Evolutionary conservation across 2,888 invertebrate species (phyloP).

Genomic region (Cosmopolites sordidus): DNA sequence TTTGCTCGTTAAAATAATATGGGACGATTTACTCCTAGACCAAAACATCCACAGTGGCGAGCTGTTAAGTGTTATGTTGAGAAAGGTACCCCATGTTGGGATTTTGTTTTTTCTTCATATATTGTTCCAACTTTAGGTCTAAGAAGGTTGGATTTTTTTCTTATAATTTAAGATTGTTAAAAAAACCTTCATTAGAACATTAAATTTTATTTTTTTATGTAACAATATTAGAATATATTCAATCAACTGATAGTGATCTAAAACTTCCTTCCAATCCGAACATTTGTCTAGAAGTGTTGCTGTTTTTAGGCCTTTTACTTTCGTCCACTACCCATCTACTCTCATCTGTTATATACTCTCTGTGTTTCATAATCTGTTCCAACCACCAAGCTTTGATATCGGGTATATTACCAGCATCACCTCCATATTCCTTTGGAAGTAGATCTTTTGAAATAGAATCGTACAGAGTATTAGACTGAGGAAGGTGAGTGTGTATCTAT

Average conservation of each 20-base stretch:
- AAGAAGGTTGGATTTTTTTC: not conserved
- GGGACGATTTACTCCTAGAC: too few species aligned
- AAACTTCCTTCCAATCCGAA: slow-evolving; percentile 55
- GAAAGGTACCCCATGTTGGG: too few species aligned
- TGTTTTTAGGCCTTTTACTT: slow-evolving; percentile 45
- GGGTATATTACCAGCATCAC: slow-evolving; percentile 57
- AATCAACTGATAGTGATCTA: slow-evolving; percentile 56
- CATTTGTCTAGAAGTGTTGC: slow-evolving; percentile 36
- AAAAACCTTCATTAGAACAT: too few species aligned
- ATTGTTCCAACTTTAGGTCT: too few species aligned
- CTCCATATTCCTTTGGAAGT: slow-evolving; percentile 66
- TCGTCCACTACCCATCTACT: slow-evolving; percentile 60
- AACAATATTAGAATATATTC: too few species aligned
- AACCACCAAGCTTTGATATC: slow-evolving; percentile 61
- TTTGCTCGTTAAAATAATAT: too few species aligned
- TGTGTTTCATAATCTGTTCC: slow-evolving; percentile 56
- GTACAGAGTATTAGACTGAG: slow-evolving; percentile 60
- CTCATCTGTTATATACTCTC: slow-evolving; percentile 53
- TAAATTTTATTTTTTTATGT: too few species aligned
- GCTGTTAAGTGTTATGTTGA: too few species aligned
- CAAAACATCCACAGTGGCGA: too few species aligned
- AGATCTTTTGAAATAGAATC: slow-evolving; percentile 61
- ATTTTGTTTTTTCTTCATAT: too few species aligned
- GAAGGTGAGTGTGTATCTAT: slow-evolving; percentile 67
- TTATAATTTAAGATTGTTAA: not conserved